Base-by-base conservation (phyloP, 2,797 vertebrate genomes). In the Danio albolineatus region DNA sequence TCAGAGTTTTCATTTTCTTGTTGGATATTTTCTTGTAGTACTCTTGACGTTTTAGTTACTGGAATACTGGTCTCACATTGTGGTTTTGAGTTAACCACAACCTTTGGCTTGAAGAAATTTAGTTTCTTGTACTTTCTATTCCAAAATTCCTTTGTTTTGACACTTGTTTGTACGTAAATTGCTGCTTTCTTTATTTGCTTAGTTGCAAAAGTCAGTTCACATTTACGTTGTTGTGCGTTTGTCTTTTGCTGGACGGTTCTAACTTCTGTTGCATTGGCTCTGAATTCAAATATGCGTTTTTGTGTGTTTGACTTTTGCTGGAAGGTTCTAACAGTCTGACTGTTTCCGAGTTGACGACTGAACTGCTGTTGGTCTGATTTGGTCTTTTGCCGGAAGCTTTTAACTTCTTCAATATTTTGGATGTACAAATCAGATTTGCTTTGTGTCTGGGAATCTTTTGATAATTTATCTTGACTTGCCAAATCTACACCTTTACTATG, bases 401-500 rank as follows among this genome's bases (percentile, higher is more conserved):
- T 21, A 19, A 14, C 36, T 16, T 13, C 14, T 60, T 65, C 8
- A 41, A 8, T 10, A 14, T 16, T 44, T 16, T 66, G 36, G 5
- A 12, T 8, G 2, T 7, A 13, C 39, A 13, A 16, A 51, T 39
- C 53, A 6, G 46, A 36, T 64, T 21, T 38, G 49, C 13, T 71
- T 44, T 65, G 66, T 12, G 2, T n/a, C 61, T 46, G 19, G 19
- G 57, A 28, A 2, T 8, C 38, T n/a, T 59, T 13, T 49, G 53
- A 41, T 2, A 56, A 10, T 19, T 70, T 59, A 7, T 65, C 10
- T 53, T 60, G 53, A 48, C 38, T 39, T 19, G 51, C 8, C 12
- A 48, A 17, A 38, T 62, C 64, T 36, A 56, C 43, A 59, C 76
- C 61, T 44, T n/a, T 48, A 17, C 41, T 46, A 17, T 56, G 74